Evolutionary conservation across 2,888 invertebrate species (phyloP), one percentile per base, ranked within the genome.

Genomic region (Sphaeridia pumilis): DNA sequence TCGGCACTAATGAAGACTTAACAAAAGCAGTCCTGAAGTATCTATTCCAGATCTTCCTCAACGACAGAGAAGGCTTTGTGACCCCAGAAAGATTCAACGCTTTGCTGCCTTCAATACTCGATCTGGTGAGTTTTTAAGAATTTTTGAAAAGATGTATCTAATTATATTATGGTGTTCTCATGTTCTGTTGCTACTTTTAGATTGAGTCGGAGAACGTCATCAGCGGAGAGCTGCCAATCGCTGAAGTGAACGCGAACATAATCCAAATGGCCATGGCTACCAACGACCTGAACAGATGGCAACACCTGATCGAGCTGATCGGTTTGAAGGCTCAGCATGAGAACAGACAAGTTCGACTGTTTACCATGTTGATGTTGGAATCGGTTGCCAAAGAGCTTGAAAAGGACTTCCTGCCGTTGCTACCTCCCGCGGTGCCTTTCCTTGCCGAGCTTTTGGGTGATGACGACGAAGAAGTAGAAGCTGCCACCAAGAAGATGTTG

Each of bases 381-480:
- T 82, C 83, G 62, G 79, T 90, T 66, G 88, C 87, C 2, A 78
- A 79, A 45, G 87, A 85, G 68, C 74, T 94, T 1, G 89, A 87
- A 2, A 87, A 88, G 69, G 87, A 87, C 67, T 94, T 89, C 73
- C 76, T 89, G 64, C 82, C 88, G 0, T 75, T 94, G 1, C 71
- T 94, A 46, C 90, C 94, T 0, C 94, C 95, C 69, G 89, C 90
- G 3, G 84, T 94, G 57, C 93, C 93, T 0, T 93, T 93, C 76
- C 74, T 95, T 31, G 88, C 92, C 0, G 94, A 95, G 69, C 74
- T 95, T 17, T 75, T 94, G 64, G 94, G 94, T 75, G 93, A 89
- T 67, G 87, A 87, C 60, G 84, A 86, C 59, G 81, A 83, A 59
- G 77, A 75, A 28, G 89, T 92, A 31, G 92, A 92, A 69, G 76